phyloP scores from a whole-genome alignment of 2,113 vertebrate genomes.

The Pangasianodon gigas region DNA sequence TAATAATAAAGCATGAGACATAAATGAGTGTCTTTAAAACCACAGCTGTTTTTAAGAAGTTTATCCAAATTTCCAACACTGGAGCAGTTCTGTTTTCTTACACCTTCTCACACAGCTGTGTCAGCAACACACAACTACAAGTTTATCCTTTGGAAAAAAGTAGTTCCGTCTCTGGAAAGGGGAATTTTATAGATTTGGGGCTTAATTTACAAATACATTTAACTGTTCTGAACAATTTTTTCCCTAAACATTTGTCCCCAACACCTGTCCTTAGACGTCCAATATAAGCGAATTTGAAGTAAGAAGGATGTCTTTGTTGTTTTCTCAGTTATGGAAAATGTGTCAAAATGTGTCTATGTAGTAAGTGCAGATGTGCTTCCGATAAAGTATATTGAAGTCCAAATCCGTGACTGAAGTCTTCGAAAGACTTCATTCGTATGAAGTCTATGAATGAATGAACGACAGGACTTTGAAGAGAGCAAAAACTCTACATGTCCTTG shows the following conservation, averaged over 20 bases:
- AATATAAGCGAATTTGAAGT: background rate
- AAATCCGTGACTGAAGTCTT: background rate
- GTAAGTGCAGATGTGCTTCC: no score
- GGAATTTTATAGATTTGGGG: background rate
- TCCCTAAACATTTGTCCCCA: background rate
- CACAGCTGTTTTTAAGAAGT: background rate
- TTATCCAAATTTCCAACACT: background rate
- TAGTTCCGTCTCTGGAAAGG: no score
- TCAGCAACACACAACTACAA: background rate
- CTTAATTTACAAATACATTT: background rate
- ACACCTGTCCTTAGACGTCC: background rate
- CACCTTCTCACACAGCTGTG: background rate
- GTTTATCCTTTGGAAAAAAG: background rate
- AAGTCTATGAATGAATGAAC: background rate
- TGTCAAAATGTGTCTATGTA: background rate
- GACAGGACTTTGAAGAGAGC: background rate
- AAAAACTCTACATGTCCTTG: constrained; percentile 14
- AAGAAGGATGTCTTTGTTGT: background rate
- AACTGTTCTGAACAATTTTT: background rate
- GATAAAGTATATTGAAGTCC: background rate
- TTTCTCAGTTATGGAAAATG: background rate
- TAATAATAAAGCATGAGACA: background rate
- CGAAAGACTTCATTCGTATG: background rate
- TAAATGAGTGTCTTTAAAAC: background rate
- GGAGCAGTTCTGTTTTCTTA: background rate